These are phyloP conservation scores for Podarcis cretensis DNA, from an alignment of 2,113 vertebrate species.

Conservation along the genomic window DNA sequence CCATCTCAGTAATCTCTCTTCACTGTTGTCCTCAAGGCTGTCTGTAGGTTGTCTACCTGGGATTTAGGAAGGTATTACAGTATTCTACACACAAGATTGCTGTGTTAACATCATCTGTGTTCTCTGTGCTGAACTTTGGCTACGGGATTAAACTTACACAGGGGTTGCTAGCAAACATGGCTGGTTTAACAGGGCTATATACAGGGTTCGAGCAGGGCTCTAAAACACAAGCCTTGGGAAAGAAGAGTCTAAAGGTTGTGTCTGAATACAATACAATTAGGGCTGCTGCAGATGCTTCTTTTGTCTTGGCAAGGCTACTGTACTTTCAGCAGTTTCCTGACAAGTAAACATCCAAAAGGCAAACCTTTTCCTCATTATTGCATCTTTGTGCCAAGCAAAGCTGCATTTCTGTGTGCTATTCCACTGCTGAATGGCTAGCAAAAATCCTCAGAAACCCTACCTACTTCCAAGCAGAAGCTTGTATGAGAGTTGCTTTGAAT, in stretches of 20 bases:
- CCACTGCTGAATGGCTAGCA: neutral
- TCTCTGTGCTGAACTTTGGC: neutral
- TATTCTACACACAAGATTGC: neutral
- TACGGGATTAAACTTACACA: neutral
- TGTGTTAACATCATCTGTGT: neutral
- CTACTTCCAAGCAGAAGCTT: neutral
- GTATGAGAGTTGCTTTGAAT: neutral
- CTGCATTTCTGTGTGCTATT: neutral
- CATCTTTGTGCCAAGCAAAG: neutral
- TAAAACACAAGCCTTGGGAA: neutral
- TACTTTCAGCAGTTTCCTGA: neutral
- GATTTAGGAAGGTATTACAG: neutral
- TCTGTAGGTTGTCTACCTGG: neutral
- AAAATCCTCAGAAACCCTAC: neutral
- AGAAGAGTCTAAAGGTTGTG: neutral
- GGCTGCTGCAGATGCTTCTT: neutral
- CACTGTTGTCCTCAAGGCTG: neutral
- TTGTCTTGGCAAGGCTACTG: neutral
- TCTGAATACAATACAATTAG: neutral
- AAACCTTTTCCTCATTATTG: neutral
- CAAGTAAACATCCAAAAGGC: neutral
- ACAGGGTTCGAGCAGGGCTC: neutral
- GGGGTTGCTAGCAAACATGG: neutral
- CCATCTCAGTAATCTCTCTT: neutral
- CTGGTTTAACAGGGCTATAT: neutral